Base-by-base conservation (phyloP, 2,113 vertebrate species). In the Petrocephalus microphthalmus region DNA sequence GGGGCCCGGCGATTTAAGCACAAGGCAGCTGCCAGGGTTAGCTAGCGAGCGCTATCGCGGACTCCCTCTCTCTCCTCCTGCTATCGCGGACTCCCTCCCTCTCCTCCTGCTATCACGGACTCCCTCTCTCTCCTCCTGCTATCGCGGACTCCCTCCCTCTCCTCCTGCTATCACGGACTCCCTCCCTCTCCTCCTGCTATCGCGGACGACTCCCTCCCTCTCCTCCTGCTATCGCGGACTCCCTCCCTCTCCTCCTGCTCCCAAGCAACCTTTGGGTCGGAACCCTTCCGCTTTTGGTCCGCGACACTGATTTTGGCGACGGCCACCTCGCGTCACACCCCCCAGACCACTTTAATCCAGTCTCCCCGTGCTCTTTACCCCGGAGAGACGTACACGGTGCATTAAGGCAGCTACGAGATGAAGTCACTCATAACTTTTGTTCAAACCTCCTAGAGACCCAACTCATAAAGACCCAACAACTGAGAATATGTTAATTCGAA, bases 211-310 rank as follows among this genome's bases (percentile, higher is more conserved):
- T n/a, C 20, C 15, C 52, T 52, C 5, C 53, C 45, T 83, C 53
- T 84, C 84, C 33, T n/a, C n/a, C n/a, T n/a, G 49, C 7, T 81
- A 42, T 45, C 20, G 74, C 10, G 11, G 45, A 57, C 10, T n/a
- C 20, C 15, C 52, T 52, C 5, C 53, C 45, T 83, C 53, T 84
- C 84, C 33, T 90, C 92, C 88, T 92, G 94, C 92, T 33, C 90
- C 25, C 0, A 99, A 98, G 91, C 97, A 97, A 95, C 97, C 98
- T 29, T 1, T 99, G 99, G 95, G 42, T 3, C 3, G 98, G 99
- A 90, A 99, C 99, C 98, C 60, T 67, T 67, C 60, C 10, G 10
- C 11, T 78, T 78, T n/a, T 78, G 71, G 13, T 5, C 33, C 0
- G 6, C 7, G 71, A 78, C 11, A 42, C 71, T 42, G 33, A 78